These are phyloP conservation scores for Anguilla marmorata DNA, from an alignment of 2,797 vertebrate species.

Conservation along the genomic window DNA sequence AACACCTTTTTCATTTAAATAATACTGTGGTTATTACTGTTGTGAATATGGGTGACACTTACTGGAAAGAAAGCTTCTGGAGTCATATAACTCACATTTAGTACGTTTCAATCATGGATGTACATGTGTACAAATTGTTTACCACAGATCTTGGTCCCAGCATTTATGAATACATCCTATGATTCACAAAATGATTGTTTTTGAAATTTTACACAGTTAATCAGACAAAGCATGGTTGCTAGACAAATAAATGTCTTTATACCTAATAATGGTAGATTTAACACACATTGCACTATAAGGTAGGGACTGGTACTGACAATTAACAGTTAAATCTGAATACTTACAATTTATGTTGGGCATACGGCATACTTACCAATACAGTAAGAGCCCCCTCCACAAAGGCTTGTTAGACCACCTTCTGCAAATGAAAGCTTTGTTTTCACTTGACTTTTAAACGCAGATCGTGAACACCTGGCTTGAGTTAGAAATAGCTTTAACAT, in stretches of 20 bases:
- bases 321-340: neutral
- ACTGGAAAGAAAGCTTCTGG: neutral
- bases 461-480: constrained; percentile 21
- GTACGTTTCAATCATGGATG: neutral
- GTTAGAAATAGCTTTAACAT: constrained; percentile 25
- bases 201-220: neutral
- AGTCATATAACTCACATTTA: neutral
- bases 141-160: neutral
- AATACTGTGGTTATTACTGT: neutral
- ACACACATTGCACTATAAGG: neutral
- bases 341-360: neutral
- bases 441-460: constrained; percentile 10
- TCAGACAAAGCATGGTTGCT: neutral
- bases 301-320: neutral
- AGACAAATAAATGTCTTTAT: neutral
- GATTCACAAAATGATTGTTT: neutral
- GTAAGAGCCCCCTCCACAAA: constrained; percentile 6
- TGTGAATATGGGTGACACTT: neutral
- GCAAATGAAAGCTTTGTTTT: constrained; percentile 17
- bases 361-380: neutral
- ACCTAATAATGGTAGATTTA: neutral
- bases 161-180: neutral
- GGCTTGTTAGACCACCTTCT: constrained; percentile 4
- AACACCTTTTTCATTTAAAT: neutral
- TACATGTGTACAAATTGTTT: neutral